These are phyloP conservation scores for Irena cyanogastra DNA, from an alignment of 2,113 vertebrate species.

Conservation along the genomic window DNA sequence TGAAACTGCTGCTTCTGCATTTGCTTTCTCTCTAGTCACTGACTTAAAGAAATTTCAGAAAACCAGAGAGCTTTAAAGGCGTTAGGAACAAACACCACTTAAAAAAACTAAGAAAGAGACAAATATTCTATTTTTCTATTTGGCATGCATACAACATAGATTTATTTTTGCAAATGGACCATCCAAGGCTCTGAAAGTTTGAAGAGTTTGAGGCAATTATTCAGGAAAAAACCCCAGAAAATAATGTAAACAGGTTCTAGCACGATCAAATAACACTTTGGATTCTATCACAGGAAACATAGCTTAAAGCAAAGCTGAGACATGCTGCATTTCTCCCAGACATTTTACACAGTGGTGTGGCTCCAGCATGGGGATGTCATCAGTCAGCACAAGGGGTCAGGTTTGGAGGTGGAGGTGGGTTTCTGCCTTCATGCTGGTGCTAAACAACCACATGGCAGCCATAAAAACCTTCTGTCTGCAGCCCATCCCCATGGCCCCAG, in stretches of 20 bases:
- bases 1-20: conserved; percentile 39
- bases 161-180: neutral
- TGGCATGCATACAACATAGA: neutral
- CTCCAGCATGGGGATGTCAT: fast-evolving
- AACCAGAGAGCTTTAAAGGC: neutral
- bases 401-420: neutral
- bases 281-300: neutral
- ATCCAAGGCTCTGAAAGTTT: neutral
- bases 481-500: neutral
- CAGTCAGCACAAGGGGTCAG: fast-evolving
- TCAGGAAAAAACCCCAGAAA: neutral
- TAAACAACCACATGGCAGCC: neutral
- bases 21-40: neutral
- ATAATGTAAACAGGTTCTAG: neutral
- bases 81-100: neutral
- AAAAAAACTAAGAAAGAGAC: neutral
- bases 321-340: neutral
- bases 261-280: fast-evolving
- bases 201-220: neutral
- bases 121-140: neutral
- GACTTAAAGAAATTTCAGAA: neutral
- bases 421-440: neutral
- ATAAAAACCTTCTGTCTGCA: neutral
- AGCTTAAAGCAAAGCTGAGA: neutral
- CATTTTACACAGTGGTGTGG: fast-evolving